These are phyloP conservation scores for Macropodus opercularis DNA, from an alignment of 2,797 vertebrate genomes.

Conservation along the genomic window DNA sequence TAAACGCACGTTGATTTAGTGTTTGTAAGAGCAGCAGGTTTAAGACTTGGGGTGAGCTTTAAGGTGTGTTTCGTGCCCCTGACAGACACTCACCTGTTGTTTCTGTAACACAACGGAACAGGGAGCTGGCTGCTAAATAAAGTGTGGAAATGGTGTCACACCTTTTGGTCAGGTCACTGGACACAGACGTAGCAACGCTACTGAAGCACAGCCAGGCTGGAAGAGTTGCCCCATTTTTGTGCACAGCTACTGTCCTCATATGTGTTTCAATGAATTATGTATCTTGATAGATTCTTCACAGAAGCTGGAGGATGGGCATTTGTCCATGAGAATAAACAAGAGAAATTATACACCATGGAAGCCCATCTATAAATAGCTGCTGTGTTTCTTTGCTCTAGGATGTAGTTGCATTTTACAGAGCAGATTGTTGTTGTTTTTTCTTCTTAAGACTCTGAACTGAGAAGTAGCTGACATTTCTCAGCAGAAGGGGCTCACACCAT, in stretches of 20 bases:
- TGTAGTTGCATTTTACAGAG: conserved; percentile 77
- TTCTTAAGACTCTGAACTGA: conserved; percentile 57
- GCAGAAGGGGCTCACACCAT: conserved; percentile 18
- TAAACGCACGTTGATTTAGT: background rate
- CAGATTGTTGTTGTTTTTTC: too few species aligned
- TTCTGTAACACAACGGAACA: conserved; percentile 25
- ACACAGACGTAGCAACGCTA: conserved; percentile 15
- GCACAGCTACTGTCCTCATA: conserved; percentile 30
- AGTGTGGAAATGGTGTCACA: conserved; percentile 47
- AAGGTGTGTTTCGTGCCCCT: conserved; percentile 29
- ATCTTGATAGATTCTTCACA: conserved; percentile 73
- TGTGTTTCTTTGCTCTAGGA: conserved; percentile 69
- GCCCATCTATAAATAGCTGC: conserved; percentile 80
- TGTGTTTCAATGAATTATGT: conserved; percentile 73
- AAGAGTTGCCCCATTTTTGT: conserved; percentile 59
- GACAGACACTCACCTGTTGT: conserved; percentile 15
- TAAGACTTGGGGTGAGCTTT: conserved; percentile 11
- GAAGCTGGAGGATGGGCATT: conserved; percentile 64
- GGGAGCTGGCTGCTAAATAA: conserved; percentile 34
- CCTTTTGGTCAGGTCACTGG: conserved; percentile 45
- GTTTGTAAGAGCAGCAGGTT: background rate
- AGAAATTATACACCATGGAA: conserved; percentile 74
- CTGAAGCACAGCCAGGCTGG: conserved; percentile 43
- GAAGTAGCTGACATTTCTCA: conserved; percentile 38
- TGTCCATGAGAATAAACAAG: conserved; percentile 78